Evolutionary conservation across 2,113 vertebrate species (phyloP), one percentile per base, ranked within the genome.

Genomic region (Mohoua ochrocephala): DNA sequence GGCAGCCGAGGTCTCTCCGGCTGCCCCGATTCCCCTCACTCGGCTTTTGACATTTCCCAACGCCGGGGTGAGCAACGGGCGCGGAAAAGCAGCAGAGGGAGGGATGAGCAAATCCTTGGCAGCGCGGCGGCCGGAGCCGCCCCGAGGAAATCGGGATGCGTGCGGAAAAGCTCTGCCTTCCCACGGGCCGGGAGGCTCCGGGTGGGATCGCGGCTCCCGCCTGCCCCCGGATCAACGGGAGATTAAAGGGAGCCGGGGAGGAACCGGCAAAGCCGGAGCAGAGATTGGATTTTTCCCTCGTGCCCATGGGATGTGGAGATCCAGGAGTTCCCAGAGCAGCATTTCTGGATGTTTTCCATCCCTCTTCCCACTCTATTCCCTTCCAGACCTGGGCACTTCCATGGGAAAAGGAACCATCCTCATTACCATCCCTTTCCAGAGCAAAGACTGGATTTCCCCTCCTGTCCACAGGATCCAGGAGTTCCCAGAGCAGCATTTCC

Each of bases 71-170:
- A 84, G 82, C 82, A 65, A 65, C 69, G 47, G 59, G 69, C 68
- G 0, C 5, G 39, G 33, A 5, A 23, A n/a, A 41, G 0, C 30
- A 9, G 53, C n/a, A 14, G 27, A 44, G 17, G 19, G 8, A 10
- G 8, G 39, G 57, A 54, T 54, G 81, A 73, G 68, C 68, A 18
- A 54, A 74, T 33, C 81, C 81, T 84, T 15, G 81, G 80, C 80
- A 70, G 65, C 31, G 20, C 3, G 10, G 65, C 3, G 10, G 65
- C 80, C 1, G 80, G 47, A 84, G 52, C 39, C 33, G 57, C 81
- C 80, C 47, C 68, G 0, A 17, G 81, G 81, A 63, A 11, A 5
- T 2, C 3, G 33, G 39, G 81, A 37, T 45, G 68, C 26, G 21
- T 31, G 68, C 17, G 27, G 68, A 7, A 44, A 9, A 17, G 81